Conservation (phyloP, 1,140 invertebrate genomes). For the Ooceraea biroi region DNA sequence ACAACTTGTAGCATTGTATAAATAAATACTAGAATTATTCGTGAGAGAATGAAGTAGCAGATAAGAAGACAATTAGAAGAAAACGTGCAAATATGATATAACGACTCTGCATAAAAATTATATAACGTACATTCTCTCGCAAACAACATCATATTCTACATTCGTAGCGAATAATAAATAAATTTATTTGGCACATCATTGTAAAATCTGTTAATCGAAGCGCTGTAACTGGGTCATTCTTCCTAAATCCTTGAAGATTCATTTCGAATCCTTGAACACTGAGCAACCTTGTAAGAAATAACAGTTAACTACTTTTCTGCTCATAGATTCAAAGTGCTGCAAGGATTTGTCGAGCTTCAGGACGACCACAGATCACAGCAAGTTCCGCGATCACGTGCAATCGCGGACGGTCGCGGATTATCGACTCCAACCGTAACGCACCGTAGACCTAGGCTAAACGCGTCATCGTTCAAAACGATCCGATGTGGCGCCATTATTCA, state of each 20-base stretch:
- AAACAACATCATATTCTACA: neutral
- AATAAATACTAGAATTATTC: conserved; percentile 3
- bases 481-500: conserved; percentile 78
- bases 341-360: neutral
- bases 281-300: neutral
- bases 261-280: neutral
- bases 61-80: neutral
- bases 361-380: neutral
- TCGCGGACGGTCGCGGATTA: conserved; percentile 16
- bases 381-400: conserved; percentile 18
- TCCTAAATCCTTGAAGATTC: neutral
- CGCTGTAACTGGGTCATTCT: too few species aligned
- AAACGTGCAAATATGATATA: neutral
- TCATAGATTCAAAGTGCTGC: neutral
- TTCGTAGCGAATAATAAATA: neutral
- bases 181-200: neutral
- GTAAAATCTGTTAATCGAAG: neutral
- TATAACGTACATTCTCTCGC: neutral
- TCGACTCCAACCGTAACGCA: conserved; percentile 41
- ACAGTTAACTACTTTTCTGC: neutral
- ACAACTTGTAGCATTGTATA: conserved; percentile 1
- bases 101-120: conserved; percentile 22
- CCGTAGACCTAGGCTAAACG: conserved; percentile 36
- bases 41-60: neutral
- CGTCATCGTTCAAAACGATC: conserved; percentile 72